phyloP scores from a whole-genome alignment of 1,140 invertebrate species.

The Pemphigus obesinymphae region DNA sequence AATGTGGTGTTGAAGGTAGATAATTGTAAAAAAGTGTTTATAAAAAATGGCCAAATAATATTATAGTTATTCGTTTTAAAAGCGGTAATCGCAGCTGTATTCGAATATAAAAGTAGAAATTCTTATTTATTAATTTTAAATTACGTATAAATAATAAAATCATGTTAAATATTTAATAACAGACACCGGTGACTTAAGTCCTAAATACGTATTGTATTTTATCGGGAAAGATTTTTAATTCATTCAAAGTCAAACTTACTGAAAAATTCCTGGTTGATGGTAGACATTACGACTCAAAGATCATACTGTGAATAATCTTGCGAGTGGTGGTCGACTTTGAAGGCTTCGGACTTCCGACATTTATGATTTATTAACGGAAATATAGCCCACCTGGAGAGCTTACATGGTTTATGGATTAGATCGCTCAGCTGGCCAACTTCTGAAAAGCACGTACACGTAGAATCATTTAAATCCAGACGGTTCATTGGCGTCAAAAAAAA shows the following conservation, averaged over 20 bases:
- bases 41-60: too few species aligned
- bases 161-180: too few species aligned
- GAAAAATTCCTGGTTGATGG: constrained; percentile 17
- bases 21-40: too few species aligned
- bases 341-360: constrained; percentile 1
- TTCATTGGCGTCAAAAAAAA: constrained; percentile 34
- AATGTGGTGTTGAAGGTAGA: too few species aligned
- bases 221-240: background rate
- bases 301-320: constrained; percentile 39
- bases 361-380: constrained; percentile 35
- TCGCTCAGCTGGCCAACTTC: background rate
- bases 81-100: too few species aligned
- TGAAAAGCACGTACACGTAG: constrained; percentile 4
- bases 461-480: constrained; percentile 34
- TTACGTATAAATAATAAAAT: too few species aligned
- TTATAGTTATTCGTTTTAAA: too few species aligned
- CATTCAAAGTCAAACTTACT: constrained; percentile 8
- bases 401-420: constrained; percentile 36
- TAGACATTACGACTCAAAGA: constrained; percentile 41
- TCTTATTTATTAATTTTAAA: too few species aligned
- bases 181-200: too few species aligned
- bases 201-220: background rate
- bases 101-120: background rate
- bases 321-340: background rate
- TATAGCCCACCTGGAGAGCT: background rate